These are phyloP conservation scores for Stylophora pistillata DNA, from an alignment of 64 coral and sea anemone species.

Conservation along the genomic window DNA sequence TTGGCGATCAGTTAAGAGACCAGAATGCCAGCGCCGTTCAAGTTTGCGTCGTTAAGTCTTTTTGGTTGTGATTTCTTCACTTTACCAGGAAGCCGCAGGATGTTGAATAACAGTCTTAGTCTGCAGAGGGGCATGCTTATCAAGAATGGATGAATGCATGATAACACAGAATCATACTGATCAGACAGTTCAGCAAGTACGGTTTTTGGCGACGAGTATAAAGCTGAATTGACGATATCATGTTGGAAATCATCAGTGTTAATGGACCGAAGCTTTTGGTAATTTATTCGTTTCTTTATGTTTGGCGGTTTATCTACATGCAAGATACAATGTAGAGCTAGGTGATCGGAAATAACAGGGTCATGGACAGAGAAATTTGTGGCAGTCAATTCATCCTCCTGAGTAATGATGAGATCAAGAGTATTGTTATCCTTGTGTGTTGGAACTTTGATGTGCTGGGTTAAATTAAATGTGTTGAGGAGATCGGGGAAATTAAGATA, in stretches of 20 bases:
- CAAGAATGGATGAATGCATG: not conserved
- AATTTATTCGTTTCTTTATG: not conserved
- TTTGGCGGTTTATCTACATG: constrained; percentile 16
- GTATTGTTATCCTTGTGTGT: constrained; percentile 15
- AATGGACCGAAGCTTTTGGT: constrained; percentile 12
- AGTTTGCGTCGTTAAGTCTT: not conserved
- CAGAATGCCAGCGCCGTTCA: constrained; percentile 27
- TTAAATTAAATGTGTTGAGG: constrained; percentile 22
- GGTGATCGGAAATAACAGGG: constrained; percentile 47
- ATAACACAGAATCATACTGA: constrained; percentile 47
- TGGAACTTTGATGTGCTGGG: not conserved
- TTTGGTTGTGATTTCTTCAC: not conserved
- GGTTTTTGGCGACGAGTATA: not conserved
- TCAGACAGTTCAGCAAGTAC: constrained; percentile 10
- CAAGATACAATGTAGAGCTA: constrained; percentile 42
- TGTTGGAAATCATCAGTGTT: not conserved
- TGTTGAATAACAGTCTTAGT: constrained; percentile 3
- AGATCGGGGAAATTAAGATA: too few species aligned
- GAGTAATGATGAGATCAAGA: constrained; percentile 20
- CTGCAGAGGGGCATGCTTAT: constrained; percentile 43
- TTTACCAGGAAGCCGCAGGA: too few species aligned
- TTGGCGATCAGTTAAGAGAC: constrained; percentile 28
- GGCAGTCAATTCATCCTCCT: not conserved
- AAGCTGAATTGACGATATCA: constrained; percentile 6
- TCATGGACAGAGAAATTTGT: constrained; percentile 23